phyloP scores from a whole-genome alignment of 2,888 invertebrate genomes.

The Hetaerina titia region DNA sequence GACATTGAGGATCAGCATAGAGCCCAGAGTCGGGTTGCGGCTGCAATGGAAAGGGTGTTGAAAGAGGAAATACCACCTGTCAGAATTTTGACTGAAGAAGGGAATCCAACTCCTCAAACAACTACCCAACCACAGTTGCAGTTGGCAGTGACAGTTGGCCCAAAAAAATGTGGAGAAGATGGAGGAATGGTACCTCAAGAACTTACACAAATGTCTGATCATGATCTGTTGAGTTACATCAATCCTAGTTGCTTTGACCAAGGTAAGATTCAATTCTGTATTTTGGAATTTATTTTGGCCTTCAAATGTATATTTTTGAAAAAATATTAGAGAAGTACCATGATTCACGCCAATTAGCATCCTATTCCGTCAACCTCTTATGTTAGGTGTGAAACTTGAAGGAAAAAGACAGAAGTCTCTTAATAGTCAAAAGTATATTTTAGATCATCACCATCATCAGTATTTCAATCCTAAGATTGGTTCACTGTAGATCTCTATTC shows the following conservation, averaged over 20 bases:
- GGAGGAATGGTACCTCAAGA: constrained; percentile 84
- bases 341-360: no score
- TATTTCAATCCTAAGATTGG: no score
- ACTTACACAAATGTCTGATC: constrained; percentile 91
- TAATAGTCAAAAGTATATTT: no score
- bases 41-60: constrained; percentile 32
- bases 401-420: no score
- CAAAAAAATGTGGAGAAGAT: constrained; percentile 72
- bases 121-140: constrained; percentile 78
- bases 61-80: neutral
- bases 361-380: no score
- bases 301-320: neutral
- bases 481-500: no score
- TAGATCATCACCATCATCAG: no score
- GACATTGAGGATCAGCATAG: constrained; percentile 55
- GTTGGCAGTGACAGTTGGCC: constrained; percentile 75
- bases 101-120: constrained; percentile 77
- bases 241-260: constrained; percentile 93
- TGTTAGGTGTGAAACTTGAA: no score
- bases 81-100: constrained; percentile 76
- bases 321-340: no score
- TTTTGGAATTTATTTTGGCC: neutral
- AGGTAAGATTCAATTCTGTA: constrained; percentile 71
- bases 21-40: constrained; percentile 26
- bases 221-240: constrained; percentile 92